These are phyloP conservation scores for Epinotia bilunana DNA, from an alignment of 2,888 invertebrate genomes.

Conservation along the genomic window DNA sequence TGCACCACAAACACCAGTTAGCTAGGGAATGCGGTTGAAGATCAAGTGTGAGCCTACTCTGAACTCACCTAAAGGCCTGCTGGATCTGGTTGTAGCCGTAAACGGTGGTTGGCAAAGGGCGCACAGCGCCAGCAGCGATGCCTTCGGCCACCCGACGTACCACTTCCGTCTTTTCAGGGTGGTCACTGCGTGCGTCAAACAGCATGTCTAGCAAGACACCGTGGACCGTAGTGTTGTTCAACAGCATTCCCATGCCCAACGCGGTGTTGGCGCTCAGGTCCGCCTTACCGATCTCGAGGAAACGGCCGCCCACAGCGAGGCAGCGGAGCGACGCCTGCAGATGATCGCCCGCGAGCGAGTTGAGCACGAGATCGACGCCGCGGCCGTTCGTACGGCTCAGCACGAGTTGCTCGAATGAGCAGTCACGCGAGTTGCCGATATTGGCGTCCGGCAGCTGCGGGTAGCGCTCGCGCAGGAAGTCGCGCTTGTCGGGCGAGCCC, in stretches of 20 bases:
- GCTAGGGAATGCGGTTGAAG: neutral
- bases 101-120: conserved; percentile 93
- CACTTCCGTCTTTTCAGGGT: conserved; percentile 89
- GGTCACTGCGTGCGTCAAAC: conserved; percentile 87
- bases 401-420: conserved; percentile 95
- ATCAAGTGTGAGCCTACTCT: neutral
- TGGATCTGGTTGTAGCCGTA: conserved; percentile 95
- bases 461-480: conserved; percentile 94
- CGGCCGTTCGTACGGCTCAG: conserved; percentile 92
- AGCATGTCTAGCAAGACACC: conserved; percentile 88
- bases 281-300: conserved; percentile 96
- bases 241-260: conserved; percentile 97
- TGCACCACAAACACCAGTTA: conserved; percentile 48
- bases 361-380: conserved; percentile 94
- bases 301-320: no score
- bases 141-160: conserved; percentile 92
- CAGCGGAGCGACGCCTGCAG: no score
- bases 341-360: no score
- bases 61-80: conserved; percentile 90
- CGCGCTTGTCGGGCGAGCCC: conserved; percentile 93
- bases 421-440: conserved; percentile 96
- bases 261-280: conserved; percentile 96
- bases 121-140: conserved; percentile 93
- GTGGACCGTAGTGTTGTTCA: conserved; percentile 98
- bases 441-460: conserved; percentile 88